phyloP scores from a whole-genome alignment of 2,797 vertebrate genomes.

The Hydrophis major region DNA sequence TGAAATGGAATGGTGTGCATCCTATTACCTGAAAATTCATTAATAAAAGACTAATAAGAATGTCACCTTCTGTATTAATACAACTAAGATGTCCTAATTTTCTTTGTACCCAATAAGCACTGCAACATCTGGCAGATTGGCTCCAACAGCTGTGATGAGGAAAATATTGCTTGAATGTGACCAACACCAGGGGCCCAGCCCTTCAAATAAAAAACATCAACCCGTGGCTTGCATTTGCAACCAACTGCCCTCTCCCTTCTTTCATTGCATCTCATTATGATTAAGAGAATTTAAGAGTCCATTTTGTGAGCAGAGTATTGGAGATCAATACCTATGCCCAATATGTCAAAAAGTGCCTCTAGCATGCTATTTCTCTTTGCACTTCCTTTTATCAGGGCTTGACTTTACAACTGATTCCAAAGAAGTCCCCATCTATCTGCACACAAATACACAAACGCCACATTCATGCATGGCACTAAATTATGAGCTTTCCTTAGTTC shows the following conservation, averaged over 20 bases:
- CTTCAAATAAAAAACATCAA: not conserved
- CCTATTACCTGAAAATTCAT: not conserved
- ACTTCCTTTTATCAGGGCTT: not conserved
- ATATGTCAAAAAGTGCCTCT: not conserved
- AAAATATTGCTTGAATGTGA: not conserved
- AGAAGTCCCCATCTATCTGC: not conserved
- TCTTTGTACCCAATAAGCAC: not conserved
- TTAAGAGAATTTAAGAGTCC: not conserved
- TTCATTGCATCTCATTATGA: not conserved
- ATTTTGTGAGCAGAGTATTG: not conserved
- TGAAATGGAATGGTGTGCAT: not conserved
- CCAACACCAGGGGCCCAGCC: not conserved
- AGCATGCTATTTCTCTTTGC: not conserved
- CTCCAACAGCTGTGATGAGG: not conserved
- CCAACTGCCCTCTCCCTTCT: not conserved
- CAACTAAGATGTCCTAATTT: not conserved
- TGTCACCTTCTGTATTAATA: not conserved
- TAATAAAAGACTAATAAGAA: not conserved
- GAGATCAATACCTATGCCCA: not conserved
- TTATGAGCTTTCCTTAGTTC: not conserved
- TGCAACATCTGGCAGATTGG: not conserved
- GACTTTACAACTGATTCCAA: not conserved
- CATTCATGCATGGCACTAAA: not conserved
- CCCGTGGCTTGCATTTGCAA: not conserved
- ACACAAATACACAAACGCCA: not conserved